Conservation (phyloP, 1,140 invertebrate genomes). For the Heliconius hewitsoni region DNA sequence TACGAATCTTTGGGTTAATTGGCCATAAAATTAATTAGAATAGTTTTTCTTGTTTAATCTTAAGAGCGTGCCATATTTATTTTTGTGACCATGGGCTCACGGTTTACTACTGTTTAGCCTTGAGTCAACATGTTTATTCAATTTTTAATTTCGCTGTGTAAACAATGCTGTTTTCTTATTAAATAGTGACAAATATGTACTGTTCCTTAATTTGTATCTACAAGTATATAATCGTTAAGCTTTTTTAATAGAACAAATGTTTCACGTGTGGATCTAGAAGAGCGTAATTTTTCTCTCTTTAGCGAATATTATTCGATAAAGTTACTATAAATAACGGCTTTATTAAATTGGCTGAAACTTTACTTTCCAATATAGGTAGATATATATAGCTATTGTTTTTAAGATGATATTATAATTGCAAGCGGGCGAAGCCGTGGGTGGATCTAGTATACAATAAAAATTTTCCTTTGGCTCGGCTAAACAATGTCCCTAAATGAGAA, state of each 20-base stretch:
- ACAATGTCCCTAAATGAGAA: too few species aligned
- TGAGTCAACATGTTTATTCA: slow-evolving; percentile 26
- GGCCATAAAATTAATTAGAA: slow-evolving; percentile 4
- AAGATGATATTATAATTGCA: too few species aligned
- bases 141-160: slow-evolving; percentile 21
- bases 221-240: background rate
- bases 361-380: too few species aligned
- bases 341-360: too few species aligned
- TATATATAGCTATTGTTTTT: too few species aligned
- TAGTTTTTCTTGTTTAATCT: background rate
- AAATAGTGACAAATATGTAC: background rate
- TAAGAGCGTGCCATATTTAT: slow-evolving; percentile 15
- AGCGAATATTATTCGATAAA: too few species aligned
- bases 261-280: background rate
- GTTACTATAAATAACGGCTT: too few species aligned
- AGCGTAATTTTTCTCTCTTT: background rate
- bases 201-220: background rate
- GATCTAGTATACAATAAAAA: background rate
- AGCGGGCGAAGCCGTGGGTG: too few species aligned
- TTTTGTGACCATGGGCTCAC: slow-evolving; percentile 22
- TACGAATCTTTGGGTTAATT: slow-evolving; percentile 10
- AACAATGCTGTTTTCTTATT: slow-evolving; percentile 22
- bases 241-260: background rate
- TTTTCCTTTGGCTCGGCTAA: background rate
- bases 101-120: slow-evolving; percentile 23